Percentiles rank a stretch among this genome's conserved stretches.
Evolutionary conservation across 2,797 vertebrate species (phyloP).

Genomic region (Pipistrellus kuhlii): DNA sequence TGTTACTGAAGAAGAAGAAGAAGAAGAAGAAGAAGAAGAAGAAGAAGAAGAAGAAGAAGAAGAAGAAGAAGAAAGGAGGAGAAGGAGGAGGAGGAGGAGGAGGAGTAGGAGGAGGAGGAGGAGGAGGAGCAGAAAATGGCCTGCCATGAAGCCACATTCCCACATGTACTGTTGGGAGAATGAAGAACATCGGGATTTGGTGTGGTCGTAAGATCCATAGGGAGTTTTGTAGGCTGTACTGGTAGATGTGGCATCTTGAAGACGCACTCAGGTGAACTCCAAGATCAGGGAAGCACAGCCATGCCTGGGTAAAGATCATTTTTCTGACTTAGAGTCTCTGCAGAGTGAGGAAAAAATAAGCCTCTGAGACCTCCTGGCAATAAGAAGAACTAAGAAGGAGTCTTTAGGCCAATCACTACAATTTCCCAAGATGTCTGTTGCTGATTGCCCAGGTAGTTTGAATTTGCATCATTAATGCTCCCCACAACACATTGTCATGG

Average conservation of each 20-base stretch:
- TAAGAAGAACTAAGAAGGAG: constrained; percentile 41
- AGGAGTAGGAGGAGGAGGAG: no score
- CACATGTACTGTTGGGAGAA: not conserved
- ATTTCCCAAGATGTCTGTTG: constrained; percentile 72
- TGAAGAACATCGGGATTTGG: not conserved
- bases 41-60: no score
- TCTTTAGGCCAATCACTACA: constrained; percentile 65
- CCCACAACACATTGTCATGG: constrained; percentile 75
- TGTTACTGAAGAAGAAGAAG: no score
- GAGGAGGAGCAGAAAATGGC: no score
- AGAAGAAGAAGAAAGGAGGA: no score
- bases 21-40: no score
- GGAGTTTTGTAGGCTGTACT: not conserved
- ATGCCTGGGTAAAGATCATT: not conserved
- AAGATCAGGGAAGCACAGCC: not conserved
- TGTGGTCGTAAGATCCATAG: not conserved
- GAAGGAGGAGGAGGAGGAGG: no score
- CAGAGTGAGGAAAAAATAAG: not conserved
- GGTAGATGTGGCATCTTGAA: not conserved
- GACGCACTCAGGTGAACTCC: not conserved
- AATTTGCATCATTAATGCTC: constrained; percentile 77
- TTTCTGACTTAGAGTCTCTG: constrained; percentile 19
- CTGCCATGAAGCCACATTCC: not conserved
- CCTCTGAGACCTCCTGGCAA: not conserved
- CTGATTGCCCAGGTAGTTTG: constrained; percentile 73